These are phyloP conservation scores for Thunnus thynnus DNA, from an alignment of 2,113 vertebrate genomes.

Conservation along the genomic window DNA sequence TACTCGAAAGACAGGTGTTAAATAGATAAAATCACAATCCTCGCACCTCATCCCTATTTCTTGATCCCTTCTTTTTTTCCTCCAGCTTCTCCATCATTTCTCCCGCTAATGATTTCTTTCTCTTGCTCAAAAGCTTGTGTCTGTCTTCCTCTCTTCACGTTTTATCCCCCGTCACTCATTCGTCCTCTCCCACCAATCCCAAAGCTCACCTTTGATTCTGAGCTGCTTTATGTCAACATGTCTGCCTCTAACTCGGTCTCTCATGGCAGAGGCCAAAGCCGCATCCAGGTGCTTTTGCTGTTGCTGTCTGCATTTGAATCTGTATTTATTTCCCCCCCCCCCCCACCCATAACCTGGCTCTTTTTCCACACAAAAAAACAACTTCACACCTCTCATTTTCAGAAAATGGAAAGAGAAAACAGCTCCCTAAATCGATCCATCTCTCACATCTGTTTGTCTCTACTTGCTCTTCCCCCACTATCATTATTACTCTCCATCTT, in stretches of 20 bases:
- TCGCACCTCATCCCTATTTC: constrained; percentile 35
- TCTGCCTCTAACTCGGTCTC: constrained; percentile 29
- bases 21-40: constrained; percentile 52
- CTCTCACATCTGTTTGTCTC: constrained; percentile 37
- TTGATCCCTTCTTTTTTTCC: not conserved
- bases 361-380: constrained; percentile 3
- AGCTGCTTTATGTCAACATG: constrained; percentile 32
- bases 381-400: constrained; percentile 14
- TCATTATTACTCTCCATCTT: constrained; percentile 52
- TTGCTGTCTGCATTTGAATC: constrained; percentile 11
- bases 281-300: not conserved
- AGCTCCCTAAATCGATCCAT: constrained; percentile 33
- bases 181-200: constrained; percentile 30
- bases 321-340: not conserved
- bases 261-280: constrained; percentile 30
- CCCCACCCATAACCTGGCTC: constrained; percentile 1
- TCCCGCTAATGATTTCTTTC: constrained; percentile 27
- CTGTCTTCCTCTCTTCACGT: constrained; percentile 10
- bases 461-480: constrained; percentile 6
- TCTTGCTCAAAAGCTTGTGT: constrained; percentile 9
- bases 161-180: constrained; percentile 47
- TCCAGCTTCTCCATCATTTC: constrained; percentile 1
- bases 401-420: constrained; percentile 42
- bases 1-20: constrained; percentile 47
- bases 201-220: constrained; percentile 36